Conservation (phyloP, 2,888 invertebrate genomes). For the Chymomyza caudatula region DNA sequence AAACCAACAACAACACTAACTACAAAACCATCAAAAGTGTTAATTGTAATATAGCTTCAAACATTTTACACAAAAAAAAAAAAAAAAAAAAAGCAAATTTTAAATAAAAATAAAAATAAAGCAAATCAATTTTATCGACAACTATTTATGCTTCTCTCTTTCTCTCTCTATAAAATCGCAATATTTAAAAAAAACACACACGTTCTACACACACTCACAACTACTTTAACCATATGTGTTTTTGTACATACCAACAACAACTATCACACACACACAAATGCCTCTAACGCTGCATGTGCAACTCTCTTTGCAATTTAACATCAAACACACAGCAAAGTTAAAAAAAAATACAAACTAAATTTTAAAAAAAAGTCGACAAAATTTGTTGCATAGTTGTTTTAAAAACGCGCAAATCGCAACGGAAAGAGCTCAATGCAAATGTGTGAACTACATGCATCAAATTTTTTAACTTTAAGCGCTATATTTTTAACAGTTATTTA, state of each 20-base stretch:
- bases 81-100: background rate
- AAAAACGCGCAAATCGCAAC: no score
- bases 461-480: no score
- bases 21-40: constrained; percentile 4
- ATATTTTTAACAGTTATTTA: no score
- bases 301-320: no score
- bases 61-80: constrained; percentile 1
- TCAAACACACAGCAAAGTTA: no score
- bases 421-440: no score
- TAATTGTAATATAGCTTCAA: background rate
- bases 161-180: background rate
- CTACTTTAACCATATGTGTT: no score
- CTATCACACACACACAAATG: background rate
- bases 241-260: background rate
- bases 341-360: background rate
- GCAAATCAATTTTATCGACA: constrained; percentile 1
- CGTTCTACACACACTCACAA: background rate
- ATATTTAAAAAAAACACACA: background rate
- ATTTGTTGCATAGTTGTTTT: no score
- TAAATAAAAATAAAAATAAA: background rate
- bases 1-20: constrained; percentile 1
- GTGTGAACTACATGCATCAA: no score
- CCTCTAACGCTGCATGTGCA: no score
- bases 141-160: background rate
- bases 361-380: background rate